Conservation (phyloP, 2,888 invertebrate species). For the Ptychoptera contaminata region DNA sequence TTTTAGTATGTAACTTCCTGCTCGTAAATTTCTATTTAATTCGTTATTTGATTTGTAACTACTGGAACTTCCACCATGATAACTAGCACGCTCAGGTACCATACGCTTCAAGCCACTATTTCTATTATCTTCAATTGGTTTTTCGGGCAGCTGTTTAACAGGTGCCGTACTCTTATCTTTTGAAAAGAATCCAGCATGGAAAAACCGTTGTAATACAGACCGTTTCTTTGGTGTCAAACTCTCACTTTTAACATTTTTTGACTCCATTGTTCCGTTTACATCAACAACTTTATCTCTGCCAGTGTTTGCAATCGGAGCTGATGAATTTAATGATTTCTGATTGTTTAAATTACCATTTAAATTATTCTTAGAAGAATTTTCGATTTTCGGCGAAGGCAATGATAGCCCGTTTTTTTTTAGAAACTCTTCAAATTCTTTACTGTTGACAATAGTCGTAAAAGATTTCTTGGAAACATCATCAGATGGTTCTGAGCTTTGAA, state of each 20-base stretch:
- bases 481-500: neutral
- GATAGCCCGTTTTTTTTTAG: conserved; percentile 26
- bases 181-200: conserved; percentile 26
- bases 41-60: neutral
- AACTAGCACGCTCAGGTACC: conserved; percentile 22
- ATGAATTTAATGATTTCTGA: neutral
- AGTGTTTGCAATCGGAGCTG: neutral
- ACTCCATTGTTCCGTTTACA: conserved; percentile 13
- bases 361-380: too few relatives aligned
- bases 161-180: conserved; percentile 25
- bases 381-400: conserved; percentile 17
- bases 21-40: neutral
- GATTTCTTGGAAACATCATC: conserved; percentile 5
- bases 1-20: too few relatives aligned
- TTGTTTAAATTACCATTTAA: too few relatives aligned
- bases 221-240: conserved; percentile 17
- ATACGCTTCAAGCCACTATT: conserved; percentile 19
- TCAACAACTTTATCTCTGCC: conserved; percentile 2
- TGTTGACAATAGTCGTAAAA: conserved; percentile 28
- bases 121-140: conserved; percentile 9
- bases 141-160: conserved; percentile 19
- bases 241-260: conserved; percentile 11
- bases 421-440: conserved; percentile 28
- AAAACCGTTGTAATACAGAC: conserved; percentile 24
- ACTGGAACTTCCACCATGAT: neutral